These are phyloP conservation scores for Gadus chalcogrammus DNA, from an alignment of 2,113 vertebrate genomes.

Conservation along the genomic window DNA sequence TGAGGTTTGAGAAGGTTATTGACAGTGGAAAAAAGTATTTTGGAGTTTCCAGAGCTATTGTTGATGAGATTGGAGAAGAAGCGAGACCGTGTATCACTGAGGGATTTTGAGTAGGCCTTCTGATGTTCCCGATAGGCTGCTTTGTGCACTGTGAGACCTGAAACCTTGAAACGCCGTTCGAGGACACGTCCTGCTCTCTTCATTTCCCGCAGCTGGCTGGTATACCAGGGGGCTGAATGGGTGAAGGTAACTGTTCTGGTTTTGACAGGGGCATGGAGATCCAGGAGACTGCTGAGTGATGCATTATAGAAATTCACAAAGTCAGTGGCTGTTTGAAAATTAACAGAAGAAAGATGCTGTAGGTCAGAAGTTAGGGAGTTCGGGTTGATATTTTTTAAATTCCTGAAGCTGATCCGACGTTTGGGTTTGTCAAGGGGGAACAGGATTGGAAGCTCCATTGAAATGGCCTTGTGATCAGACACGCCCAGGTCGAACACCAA, in stretches of 20 bases:
- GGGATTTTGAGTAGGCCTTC: constrained; percentile 7
- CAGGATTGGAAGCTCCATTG: background rate
- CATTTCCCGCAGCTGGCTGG: constrained; percentile 10
- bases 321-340: background rate
- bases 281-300: background rate
- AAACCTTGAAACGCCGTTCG: background rate
- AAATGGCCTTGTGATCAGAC: constrained; percentile 4
- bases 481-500: constrained; percentile 1
- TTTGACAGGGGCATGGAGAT: background rate
- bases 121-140: background rate
- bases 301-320: background rate
- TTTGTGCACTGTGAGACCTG: constrained; percentile 19
- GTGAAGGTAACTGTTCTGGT: background rate
- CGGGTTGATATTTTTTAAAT: constrained; percentile 2
- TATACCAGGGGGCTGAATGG: constrained; percentile 11
- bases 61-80: constrained; percentile 11
- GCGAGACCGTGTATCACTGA: constrained; percentile 5
- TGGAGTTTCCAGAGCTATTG: constrained; percentile 17
- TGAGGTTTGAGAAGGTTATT: constrained; percentile 21
- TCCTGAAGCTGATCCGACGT: background rate
- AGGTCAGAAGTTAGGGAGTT: background rate
- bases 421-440: background rate
- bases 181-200: constrained; percentile 10
- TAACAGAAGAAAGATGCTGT: background rate
- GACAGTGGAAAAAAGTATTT: constrained; percentile 18